Evolutionary conservation across 2,888 invertebrate species (phyloP).

Genomic region (Mycalesis mineus): DNA sequence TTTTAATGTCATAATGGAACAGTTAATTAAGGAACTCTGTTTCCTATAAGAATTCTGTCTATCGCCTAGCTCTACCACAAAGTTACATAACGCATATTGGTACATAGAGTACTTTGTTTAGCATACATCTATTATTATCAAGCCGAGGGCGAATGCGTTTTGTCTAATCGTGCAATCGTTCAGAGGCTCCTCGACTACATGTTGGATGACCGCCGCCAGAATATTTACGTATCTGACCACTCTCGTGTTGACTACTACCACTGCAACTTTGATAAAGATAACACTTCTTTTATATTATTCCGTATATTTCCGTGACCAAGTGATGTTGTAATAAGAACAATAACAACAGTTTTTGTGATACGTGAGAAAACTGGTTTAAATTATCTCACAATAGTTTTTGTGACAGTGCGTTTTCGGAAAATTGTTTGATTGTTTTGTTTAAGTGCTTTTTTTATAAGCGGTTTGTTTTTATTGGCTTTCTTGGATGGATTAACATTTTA

Average conservation of each 20-base stretch:
- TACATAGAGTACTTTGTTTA: too few species aligned
- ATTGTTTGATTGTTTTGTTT: neutral
- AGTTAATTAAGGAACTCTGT: too few species aligned
- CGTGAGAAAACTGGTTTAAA: too few species aligned
- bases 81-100: too few species aligned
- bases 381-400: neutral
- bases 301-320: neutral
- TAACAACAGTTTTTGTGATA: too few species aligned
- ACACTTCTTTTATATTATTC: conserved; percentile 3
- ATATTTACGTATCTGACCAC: conserved; percentile 20
- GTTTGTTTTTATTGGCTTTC: neutral
- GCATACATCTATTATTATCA: too few species aligned
- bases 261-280: conserved; percentile 10
- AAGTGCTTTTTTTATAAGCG: neutral
- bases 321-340: neutral
- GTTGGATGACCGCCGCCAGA: conserved; percentile 12
- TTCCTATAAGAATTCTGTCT: too few species aligned
- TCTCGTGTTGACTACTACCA: conserved; percentile 18
- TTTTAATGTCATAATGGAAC: too few species aligned
- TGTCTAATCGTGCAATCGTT: neutral
- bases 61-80: too few species aligned
- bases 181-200: neutral
- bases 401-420: neutral
- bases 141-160: too few species aligned
- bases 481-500: neutral